Evolutionary conservation across 1,140 invertebrate species (phyloP), one percentile per base, ranked within the genome.

Genomic region (Vanessa atalanta): DNA sequence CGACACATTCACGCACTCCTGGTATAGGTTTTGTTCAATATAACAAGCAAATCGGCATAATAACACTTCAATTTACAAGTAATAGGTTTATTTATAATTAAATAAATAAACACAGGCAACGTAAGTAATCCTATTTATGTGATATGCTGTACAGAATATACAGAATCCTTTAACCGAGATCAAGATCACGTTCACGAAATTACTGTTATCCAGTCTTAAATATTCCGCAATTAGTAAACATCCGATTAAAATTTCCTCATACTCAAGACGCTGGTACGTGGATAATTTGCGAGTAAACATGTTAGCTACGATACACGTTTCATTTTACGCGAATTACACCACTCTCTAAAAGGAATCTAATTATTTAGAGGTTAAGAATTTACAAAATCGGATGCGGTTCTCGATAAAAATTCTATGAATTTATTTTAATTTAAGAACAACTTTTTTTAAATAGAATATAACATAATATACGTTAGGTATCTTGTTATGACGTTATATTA

Each of bases 291-390:
- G 72, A 70, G 66, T 82, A 88, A 86, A 84, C 77, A 86, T 75
- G 80, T 85, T 86, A 86, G 55, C 75, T 77, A 66, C 72, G 51
- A 71, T 79, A 82, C 70, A 81, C 79, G 80, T 69, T 87, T 81
- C 85, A 84, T 91, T 91, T 90, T 88, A 86, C 83, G 84, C 75
- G 87, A 85, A 88, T 89, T 89, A 89, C 85, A 87, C 88, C 88
- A 89, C 87, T 88, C 86, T 79, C 78, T 74, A 80, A 75, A 66
- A 51, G 61, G 87, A 91, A 89, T 91, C 84, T 87, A 88, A 89
- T 89, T 90, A 90, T 80, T 75, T 66, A 48, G 73, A 67, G 78
- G 74, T 73, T 69, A 77, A 11, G 64, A 80, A 75, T 31, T 64
- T 68, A 13, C 75, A 77, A 75, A 53, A 20, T 14, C 70, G 76